phyloP scores from a whole-genome alignment of 2,113 vertebrate genomes.

The human region DNA sequence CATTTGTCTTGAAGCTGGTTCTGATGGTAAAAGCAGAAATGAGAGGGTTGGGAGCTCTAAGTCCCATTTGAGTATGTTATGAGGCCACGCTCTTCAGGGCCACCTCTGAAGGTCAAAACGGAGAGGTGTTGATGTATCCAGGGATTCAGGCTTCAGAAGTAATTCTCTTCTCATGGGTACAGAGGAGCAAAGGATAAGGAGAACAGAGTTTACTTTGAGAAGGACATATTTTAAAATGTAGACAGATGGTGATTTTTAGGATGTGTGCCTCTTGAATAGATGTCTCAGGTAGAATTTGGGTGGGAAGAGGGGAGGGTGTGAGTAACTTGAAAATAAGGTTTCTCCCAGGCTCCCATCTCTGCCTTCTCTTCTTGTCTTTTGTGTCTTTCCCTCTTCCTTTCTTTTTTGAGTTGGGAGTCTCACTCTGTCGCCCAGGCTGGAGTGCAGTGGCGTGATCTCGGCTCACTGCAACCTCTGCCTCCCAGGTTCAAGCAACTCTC shows the following conservation, averaged over 20 bases:
- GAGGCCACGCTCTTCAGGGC: neutral
- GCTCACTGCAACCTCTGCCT: no score
- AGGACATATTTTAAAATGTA: neutral
- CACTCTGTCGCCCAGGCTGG: no score
- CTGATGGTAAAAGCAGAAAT: neutral
- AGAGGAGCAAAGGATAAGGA: neutral
- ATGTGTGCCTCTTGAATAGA: neutral
- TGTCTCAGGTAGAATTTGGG: neutral
- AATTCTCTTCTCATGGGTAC: neutral
- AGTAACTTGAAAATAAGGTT: neutral
- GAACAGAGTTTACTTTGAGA: neutral
- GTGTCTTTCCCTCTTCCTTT: neutral
- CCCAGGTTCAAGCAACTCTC: no score
- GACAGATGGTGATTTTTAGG: neutral
- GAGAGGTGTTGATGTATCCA: neutral
- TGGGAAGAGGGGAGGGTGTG: no score
- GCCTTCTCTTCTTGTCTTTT: neutral
- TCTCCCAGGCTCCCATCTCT: neutral
- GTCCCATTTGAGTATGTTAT: accelerated
- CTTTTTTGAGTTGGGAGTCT: no score
- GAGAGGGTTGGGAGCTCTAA: neutral
- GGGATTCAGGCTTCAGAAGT: neutral
- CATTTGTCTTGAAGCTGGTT: neutral
- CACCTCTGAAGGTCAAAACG: neutral
- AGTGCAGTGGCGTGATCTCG: no score